Conservation (phyloP, 2,113 vertebrate species). For the Eptatretus burgeri region DNA sequence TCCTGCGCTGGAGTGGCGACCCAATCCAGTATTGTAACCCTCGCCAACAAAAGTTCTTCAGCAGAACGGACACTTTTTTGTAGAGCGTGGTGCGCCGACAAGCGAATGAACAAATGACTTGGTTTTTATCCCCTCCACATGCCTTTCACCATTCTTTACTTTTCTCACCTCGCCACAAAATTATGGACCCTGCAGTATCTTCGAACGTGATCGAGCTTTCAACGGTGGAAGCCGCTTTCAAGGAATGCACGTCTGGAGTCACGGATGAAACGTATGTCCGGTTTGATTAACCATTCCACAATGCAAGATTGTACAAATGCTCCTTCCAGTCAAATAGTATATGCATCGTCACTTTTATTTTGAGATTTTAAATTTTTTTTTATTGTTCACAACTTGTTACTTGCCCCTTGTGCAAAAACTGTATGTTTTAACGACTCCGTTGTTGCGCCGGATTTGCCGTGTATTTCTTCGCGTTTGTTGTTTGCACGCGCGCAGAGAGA, state of each 20-base stretch:
- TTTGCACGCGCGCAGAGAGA: conserved; percentile 31
- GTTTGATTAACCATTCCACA: not conserved
- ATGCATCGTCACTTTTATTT: not conserved
- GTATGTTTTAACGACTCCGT: not conserved
- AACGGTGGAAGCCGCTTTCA: conserved; percentile 41
- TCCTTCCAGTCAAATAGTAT: not conserved
- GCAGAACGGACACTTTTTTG: too few relatives aligned
- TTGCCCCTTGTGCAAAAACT: not conserved
- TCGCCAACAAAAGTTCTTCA: too few relatives aligned
- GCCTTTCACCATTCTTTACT: too few relatives aligned
- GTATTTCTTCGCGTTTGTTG: conserved; percentile 3
- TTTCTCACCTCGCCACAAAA: too few relatives aligned
- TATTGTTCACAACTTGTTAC: not conserved
- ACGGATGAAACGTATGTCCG: conserved; percentile 44
- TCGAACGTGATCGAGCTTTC: conserved; percentile 55
- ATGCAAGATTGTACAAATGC: not conserved
- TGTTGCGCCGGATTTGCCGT: not conserved
- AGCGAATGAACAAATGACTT: too few relatives aligned
- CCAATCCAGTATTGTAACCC: too few relatives aligned
- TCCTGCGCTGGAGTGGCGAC: too few relatives aligned
- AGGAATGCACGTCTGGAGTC: conserved; percentile 50
- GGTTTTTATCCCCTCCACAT: too few relatives aligned
- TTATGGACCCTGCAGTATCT: conserved; percentile 27
- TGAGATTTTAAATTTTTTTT: too few relatives aligned
- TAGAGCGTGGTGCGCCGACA: too few relatives aligned